phyloP scores from a whole-genome alignment of 2,113 vertebrate species.

The Sitta europaea region DNA sequence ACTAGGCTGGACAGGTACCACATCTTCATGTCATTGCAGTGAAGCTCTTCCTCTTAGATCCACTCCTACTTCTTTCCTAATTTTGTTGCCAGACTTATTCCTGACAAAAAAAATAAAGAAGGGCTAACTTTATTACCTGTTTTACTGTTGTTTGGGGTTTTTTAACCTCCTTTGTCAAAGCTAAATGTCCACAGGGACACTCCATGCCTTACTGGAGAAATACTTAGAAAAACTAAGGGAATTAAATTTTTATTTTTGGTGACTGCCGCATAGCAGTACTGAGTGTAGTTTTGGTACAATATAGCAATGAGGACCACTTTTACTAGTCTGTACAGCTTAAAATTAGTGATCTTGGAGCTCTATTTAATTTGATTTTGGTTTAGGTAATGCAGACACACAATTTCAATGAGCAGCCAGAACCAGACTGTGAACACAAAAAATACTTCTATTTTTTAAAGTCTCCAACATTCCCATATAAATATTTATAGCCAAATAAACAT shows the following conservation, averaged over 20 bases:
- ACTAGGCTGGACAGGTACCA: neutral
- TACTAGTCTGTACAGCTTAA: neutral
- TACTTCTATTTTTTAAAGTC: neutral
- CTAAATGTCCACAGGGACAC: neutral
- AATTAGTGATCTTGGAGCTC: neutral
- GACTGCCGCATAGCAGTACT: neutral
- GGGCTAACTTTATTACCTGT: rapidly evolving
- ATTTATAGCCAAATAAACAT: neutral
- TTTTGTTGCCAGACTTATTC: neutral
- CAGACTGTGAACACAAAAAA: neutral
- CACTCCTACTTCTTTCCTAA: neutral
- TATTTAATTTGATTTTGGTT: neutral
- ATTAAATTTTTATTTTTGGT: neutral
- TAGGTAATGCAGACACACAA: neutral
- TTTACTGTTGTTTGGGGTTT: neutral
- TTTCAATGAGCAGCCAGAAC: neutral
- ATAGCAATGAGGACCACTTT: neutral
- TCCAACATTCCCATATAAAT: neutral
- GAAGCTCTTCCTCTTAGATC: neutral
- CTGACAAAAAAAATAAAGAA: neutral
- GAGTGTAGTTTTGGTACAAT: neutral
- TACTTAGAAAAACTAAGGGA: neutral
- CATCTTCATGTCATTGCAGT: too few relatives aligned
- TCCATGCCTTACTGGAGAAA: neutral
- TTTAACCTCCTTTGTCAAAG: neutral